These are phyloP conservation scores for Plectrocnemia conspersa DNA, from an alignment of 1,140 invertebrate species.

Conservation along the genomic window DNA sequence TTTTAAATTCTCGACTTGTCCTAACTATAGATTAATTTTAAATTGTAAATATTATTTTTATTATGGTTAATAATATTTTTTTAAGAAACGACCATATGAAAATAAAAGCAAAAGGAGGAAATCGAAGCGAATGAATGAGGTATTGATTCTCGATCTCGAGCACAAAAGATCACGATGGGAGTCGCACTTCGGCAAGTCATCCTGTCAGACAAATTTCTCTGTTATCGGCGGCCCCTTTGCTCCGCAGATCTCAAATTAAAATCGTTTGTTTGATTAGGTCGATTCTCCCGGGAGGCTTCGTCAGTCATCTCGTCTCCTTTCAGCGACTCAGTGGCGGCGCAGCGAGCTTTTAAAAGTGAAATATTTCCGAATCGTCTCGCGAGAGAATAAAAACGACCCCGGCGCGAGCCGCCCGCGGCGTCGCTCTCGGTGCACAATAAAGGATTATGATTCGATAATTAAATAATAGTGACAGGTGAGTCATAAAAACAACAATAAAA, in stretches of 20 bases:
- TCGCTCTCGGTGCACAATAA: conserved; percentile 24
- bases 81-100: too few species aligned
- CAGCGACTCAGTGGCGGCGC: conserved; percentile 1
- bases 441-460: conserved; percentile 36
- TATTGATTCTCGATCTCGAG: too few species aligned
- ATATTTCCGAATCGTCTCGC: neutral
- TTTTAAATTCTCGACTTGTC: too few species aligned
- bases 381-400: neutral
- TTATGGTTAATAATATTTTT: too few species aligned
- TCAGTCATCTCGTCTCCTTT: conserved; percentile 8
- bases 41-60: too few species aligned
- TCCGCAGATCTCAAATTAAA: conserved; percentile 33
- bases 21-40: too few species aligned
- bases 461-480: conserved; percentile 33
- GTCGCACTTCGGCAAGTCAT: conserved; percentile 27
- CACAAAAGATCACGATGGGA: too few species aligned
- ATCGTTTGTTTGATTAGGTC: conserved; percentile 35
- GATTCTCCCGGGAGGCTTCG: conserved; percentile 27
- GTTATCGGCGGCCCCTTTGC: conserved; percentile 32
- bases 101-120: neutral
- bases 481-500: conserved; percentile 30
- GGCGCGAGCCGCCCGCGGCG: conserved; percentile 4
- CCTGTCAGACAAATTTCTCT: conserved; percentile 31
- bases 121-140: conserved; percentile 2
- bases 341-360: neutral